These are phyloP conservation scores for Pseudolycoriella hygida DNA, from an alignment of 2,888 invertebrate species.

Conservation along the genomic window DNA sequence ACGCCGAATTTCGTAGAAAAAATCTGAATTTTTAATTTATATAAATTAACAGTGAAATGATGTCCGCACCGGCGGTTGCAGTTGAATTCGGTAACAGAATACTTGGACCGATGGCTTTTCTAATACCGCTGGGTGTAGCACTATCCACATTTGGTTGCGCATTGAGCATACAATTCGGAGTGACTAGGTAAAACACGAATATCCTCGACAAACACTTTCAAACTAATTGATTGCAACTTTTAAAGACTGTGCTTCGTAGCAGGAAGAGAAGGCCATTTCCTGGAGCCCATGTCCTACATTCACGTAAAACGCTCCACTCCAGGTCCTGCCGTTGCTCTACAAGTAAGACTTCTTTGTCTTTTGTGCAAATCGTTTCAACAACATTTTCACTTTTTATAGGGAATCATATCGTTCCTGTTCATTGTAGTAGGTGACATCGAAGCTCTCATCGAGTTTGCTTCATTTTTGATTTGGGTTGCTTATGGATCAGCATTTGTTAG, in stretches of 20 bases:
- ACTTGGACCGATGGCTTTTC: conserved; percentile 43
- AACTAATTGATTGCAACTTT: no score
- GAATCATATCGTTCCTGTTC: conserved; percentile 48
- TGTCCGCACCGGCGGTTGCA: conserved; percentile 58
- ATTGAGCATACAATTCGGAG: conserved; percentile 58
- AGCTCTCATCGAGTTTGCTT: conserved; percentile 66
- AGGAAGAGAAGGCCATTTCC: conserved; percentile 63
- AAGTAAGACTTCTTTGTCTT: no score
- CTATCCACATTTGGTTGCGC: conserved; percentile 65
- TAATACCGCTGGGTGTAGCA: conserved; percentile 61
- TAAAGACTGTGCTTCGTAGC: conserved; percentile 74
- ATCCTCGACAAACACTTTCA: no score
- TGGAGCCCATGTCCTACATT: conserved; percentile 61
- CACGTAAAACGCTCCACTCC: conserved; percentile 58
- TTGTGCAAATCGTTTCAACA: no score
- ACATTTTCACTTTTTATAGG: conserved; percentile 30
- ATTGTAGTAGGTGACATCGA: conserved; percentile 56
- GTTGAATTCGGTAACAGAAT: conserved; percentile 51
- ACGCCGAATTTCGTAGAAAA: no score
- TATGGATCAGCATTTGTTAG: conserved; percentile 71
- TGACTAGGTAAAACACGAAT: conserved; percentile 35
- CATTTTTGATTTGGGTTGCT: conserved; percentile 76
- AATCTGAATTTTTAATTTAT: no score
- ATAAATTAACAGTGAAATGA: conserved; percentile 38
- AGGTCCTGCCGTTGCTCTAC: conserved; percentile 63